Percentiles rank a stretch among this genome's conserved stretches.
These are phyloP conservation scores for Calypte anna DNA, from an alignment of 2,113 vertebrate species.

Conservation along the genomic window DNA sequence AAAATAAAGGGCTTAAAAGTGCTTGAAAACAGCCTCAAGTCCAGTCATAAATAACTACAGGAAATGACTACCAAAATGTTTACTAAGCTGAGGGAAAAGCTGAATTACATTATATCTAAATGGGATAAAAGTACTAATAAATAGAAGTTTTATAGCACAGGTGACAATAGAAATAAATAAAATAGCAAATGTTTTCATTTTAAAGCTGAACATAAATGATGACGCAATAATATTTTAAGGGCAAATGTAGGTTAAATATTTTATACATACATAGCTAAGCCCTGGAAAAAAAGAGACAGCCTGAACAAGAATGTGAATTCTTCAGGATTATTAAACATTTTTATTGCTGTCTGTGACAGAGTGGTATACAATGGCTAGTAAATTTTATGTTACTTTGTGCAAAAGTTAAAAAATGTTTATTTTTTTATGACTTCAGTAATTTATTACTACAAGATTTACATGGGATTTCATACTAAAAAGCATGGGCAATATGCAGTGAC, in stretches of 20 bases:
- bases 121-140: conserved; percentile 47
- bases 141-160: conserved; percentile 13
- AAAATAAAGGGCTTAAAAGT: conserved; percentile 9
- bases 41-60: conserved; percentile 16
- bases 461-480: conserved; percentile 31
- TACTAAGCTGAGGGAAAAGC: conserved; percentile 12
- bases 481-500: conserved; percentile 24
- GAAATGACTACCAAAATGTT: conserved; percentile 20
- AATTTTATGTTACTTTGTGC: conserved; percentile 59
- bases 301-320: neutral
- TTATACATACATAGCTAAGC: neutral
- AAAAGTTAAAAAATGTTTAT: conserved; percentile 68
- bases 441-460: conserved; percentile 64
- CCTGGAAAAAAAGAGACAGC: neutral
- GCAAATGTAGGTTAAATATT: conserved; percentile 16
- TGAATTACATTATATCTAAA: conserved; percentile 21
- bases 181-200: neutral
- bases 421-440: conserved; percentile 31
- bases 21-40: conserved; percentile 44
- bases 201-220: neutral
- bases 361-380: conserved; percentile 34
- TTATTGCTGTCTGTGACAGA: conserved; percentile 37
- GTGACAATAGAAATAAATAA: neutral
- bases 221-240: neutral
- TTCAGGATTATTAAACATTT: conserved; percentile 10